Conservation (phyloP, 2,113 vertebrate species). For the Nothocercus nigrocapillus region DNA sequence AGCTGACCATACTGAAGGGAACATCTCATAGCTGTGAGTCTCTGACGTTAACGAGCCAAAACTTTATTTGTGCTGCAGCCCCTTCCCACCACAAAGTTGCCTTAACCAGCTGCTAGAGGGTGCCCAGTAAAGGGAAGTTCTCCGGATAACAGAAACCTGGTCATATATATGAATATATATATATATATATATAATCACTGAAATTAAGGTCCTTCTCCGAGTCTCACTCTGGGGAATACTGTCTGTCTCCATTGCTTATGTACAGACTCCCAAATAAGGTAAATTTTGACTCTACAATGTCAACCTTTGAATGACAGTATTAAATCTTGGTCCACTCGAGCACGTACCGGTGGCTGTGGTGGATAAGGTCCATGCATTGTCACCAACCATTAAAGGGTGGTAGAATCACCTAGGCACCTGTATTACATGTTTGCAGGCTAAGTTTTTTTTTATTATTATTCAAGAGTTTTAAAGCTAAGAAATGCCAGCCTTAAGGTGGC, state of each 20-base stretch:
- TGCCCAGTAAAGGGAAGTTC: neutral
- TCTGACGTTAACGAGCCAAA: neutral
- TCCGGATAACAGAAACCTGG: neutral
- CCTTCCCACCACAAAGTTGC: neutral
- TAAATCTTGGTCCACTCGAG: neutral
- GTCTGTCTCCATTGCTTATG: neutral
- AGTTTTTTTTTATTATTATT: neutral
- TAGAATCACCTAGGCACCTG: neutral
- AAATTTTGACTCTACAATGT: neutral
- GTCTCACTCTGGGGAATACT: neutral
- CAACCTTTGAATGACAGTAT: neutral
- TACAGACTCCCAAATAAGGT: neutral
- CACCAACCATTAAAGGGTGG: neutral
- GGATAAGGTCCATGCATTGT: neutral
- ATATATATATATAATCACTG: neutral
- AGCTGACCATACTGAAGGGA: neutral
- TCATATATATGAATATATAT: neutral
- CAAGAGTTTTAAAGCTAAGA: neutral
- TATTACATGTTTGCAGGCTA: neutral
- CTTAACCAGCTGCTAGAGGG: constrained; percentile 6
- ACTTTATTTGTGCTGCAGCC: constrained; percentile 16
- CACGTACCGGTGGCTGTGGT: neutral
- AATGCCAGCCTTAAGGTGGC: neutral
- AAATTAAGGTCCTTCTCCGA: neutral
- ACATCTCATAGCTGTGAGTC: neutral